Conservation (phyloP, 1,140 invertebrate genomes). For the Caenorhabditis latens region DNA sequence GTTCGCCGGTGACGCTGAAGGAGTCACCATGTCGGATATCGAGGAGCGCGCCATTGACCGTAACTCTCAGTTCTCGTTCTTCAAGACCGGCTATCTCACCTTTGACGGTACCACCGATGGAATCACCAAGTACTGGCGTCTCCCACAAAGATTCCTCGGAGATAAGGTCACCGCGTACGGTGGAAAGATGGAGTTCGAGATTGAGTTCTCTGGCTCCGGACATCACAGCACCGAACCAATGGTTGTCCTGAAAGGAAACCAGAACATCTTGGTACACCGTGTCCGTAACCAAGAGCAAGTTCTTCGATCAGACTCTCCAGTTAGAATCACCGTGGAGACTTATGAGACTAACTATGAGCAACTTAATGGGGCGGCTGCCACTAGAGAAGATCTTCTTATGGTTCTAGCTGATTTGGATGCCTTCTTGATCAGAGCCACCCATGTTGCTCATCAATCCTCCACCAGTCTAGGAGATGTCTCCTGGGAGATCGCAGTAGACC, state of each 20-base stretch:
- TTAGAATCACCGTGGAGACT: conserved; percentile 72
- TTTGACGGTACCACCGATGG: conserved; percentile 66
- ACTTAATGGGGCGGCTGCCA: conserved; percentile 85
- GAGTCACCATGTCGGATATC: conserved; percentile 73
- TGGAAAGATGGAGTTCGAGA: conserved; percentile 72
- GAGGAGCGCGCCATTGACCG: conserved; percentile 63
- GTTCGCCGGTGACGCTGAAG: conserved; percentile 73
- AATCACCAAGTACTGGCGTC: conserved; percentile 84
- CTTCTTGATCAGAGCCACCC: conserved; percentile 92
- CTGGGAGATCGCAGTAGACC: conserved; percentile 76
- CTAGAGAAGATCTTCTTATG: conserved; percentile 91
- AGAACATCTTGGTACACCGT: conserved; percentile 75
- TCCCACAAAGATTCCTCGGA: conserved; percentile 88
- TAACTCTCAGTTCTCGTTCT: conserved; percentile 69
- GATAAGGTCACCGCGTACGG: conserved; percentile 82
- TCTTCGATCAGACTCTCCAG: conserved; percentile 71
- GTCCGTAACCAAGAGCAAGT: conserved; percentile 69
- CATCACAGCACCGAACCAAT: conserved; percentile 70
- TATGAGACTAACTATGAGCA: conserved; percentile 83
- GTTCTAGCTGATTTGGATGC: conserved; percentile 89
- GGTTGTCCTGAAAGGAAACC: conserved; percentile 76
- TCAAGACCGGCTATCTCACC: conserved; percentile 70
- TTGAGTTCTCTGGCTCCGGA: conserved; percentile 72
- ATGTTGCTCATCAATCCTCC: conserved; percentile 80
- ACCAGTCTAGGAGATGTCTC: conserved; percentile 76